A percentile compares a stretch with the other conserved stretches of the same genome.
phyloP scores from a whole-genome alignment of 2,797 vertebrate species.

The Xerus rutilus region DNA sequence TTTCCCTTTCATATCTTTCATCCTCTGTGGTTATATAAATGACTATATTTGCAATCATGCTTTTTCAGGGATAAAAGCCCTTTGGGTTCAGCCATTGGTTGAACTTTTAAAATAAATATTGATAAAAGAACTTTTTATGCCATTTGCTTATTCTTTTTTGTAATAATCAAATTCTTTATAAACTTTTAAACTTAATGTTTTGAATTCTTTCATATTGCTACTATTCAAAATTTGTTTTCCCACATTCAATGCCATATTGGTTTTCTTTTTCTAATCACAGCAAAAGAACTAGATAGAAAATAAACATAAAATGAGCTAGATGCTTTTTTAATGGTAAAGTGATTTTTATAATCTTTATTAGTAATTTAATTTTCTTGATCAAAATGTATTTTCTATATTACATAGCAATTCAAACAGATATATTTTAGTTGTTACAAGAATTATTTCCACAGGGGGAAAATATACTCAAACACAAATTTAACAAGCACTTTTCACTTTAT shows the following conservation, averaged over 20 bases:
- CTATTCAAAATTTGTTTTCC: conserved; percentile 60
- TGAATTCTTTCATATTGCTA: background rate
- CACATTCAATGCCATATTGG: background rate
- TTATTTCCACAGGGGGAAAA: background rate
- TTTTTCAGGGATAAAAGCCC: conserved; percentile 65
- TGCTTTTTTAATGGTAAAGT: background rate
- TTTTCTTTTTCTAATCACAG: conserved; percentile 7
- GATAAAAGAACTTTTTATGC: conserved; percentile 55
- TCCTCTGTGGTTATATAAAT: conserved; percentile 63
- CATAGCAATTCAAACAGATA: background rate
- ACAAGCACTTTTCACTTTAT: background rate
- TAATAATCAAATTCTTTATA: conserved; percentile 27
- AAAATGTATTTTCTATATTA: background rate
- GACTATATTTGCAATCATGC: conserved; percentile 26
- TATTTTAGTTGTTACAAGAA: background rate
- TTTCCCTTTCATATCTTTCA: conserved; percentile 73
- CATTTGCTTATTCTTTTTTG: conserved; percentile 46
- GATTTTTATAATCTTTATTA: background rate
- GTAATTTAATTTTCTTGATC: conserved; percentile 10
- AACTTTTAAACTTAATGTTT: conserved; percentile 41
- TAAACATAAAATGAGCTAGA: background rate
- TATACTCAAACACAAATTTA: background rate
- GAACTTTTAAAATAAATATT: conserved; percentile 69
- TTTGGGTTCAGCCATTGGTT: conserved; percentile 42
- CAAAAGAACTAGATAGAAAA: background rate